Conservation (phyloP, 2,113 vertebrate genomes). For the Neopipo cinnamomea region DNA sequence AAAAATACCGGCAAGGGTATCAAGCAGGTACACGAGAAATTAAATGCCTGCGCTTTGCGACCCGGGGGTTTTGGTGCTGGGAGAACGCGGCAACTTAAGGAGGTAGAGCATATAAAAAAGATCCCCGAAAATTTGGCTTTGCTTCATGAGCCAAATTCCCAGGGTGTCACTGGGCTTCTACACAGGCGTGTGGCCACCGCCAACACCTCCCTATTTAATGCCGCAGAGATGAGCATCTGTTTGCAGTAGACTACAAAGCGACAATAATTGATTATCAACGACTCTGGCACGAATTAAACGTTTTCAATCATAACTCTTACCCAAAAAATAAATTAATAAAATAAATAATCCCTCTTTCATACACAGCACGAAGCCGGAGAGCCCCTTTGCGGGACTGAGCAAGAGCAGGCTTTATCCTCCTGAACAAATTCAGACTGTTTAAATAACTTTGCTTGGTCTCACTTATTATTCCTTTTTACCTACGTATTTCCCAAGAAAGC, state of each 20-base stretch:
- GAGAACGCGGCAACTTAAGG: rapidly evolving
- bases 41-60: background rate
- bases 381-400: background rate
- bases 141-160: too few relatives aligned
- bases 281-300: background rate
- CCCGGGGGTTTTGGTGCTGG: background rate
- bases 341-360: background rate
- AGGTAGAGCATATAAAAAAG: background rate
- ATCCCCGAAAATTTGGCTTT: background rate
- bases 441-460: background rate
- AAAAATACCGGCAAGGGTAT: background rate
- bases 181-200: background rate
- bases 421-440: background rate
- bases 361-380: background rate
- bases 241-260: background rate
- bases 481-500: background rate
- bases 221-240: background rate
- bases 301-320: background rate
- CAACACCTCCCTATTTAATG: background rate
- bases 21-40: background rate
- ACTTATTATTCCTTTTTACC: background rate
- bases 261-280: background rate
- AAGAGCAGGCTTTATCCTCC: background rate
- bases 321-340: background rate
- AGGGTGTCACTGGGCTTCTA: background rate